Base-by-base conservation (phyloP, 2,113 vertebrate genomes). In the Ceuthmochares aereus region DNA sequence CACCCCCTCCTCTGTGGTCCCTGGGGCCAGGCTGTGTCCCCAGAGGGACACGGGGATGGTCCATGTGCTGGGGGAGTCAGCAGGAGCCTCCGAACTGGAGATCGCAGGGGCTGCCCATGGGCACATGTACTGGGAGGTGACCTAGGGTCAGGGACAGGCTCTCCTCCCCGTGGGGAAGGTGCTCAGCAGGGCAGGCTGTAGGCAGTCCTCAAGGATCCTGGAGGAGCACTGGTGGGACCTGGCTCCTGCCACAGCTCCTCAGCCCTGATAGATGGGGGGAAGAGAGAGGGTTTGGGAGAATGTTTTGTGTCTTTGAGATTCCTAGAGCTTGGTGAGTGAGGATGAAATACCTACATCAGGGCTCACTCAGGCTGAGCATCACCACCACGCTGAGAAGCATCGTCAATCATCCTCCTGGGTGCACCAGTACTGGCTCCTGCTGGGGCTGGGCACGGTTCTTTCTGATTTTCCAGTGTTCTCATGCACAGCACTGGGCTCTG, bases 381-480 rank as follows among this genome's bases (percentile, higher is more conserved):
- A 36, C 40, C 36, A 1, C 2, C 12, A 0, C 23, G 11, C 21
- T 5, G 22, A 59, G 81, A 16, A 93, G 40, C 43, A 5, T 7
- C 62, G 5, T 19, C 59, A 42, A 20, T 12, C 36, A 5, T 14
- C 45, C 25, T 56, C 4, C 11, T 4, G 13, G 30, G 7, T 6
- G 9, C 52, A 4, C 32, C 59, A 19, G 49, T 26, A 14, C 6
- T 1, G 0, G 30, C 12, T 34, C 15, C 32, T 0, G 0, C 23
- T 27, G 54, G 25, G 42, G 3, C 47, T 42, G 29, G 14, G 1
- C 58, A n/a, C 6, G 0, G 29, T 21, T 29, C 12, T 29, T 59
- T 32, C 55, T 21, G 6, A 5, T 26, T 23, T 36, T 5, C 9
- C 52, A 16, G 2, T 74, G 62, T 43, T 17, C 59, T 59, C 51